These are phyloP conservation scores for Amblyjoppa fuscipennis DNA, from an alignment of 2,888 invertebrate genomes.

Conservation along the genomic window DNA sequence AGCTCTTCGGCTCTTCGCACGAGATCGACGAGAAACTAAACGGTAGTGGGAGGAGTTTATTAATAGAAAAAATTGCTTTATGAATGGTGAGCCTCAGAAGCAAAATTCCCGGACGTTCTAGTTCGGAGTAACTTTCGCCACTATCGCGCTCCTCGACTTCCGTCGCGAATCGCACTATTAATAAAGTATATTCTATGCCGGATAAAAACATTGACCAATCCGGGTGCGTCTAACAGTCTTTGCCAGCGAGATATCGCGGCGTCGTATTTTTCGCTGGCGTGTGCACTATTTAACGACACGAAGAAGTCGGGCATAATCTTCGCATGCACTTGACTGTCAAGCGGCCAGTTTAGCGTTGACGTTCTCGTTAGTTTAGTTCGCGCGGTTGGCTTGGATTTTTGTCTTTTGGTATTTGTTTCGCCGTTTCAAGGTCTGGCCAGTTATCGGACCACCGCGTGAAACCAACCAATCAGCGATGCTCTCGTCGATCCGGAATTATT, in stretches of 20 bases:
- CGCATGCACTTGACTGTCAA: slow-evolving; percentile 42
- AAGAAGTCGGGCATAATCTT: slow-evolving; percentile 11
- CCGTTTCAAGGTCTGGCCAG: neutral
- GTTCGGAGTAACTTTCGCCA: slow-evolving; percentile 38
- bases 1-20: slow-evolving; percentile 16
- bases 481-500: neutral
- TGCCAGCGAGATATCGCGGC: slow-evolving; percentile 41
- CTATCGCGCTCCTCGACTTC: slow-evolving; percentile 48
- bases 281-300: slow-evolving; percentile 39
- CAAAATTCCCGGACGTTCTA: slow-evolving; percentile 49
- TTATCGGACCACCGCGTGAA: neutral
- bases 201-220: slow-evolving; percentile 29
- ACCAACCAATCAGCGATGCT: slow-evolving; percentile 4
- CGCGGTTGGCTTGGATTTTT: neutral
- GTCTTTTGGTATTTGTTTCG: neutral
- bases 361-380: slow-evolving; percentile 13
- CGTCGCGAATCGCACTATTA: slow-evolving; percentile 24
- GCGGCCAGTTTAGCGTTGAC: slow-evolving; percentile 24
- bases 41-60: slow-evolving; percentile 60
- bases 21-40: neutral
- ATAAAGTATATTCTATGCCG: slow-evolving; percentile 7
- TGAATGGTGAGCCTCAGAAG: slow-evolving; percentile 41
- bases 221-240: neutral
- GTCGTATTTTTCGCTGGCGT: slow-evolving; percentile 53
- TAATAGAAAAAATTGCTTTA: slow-evolving; percentile 65